These are phyloP conservation scores for Mastacembelus armatus DNA, from an alignment of 2,797 vertebrate genomes.

Conservation along the genomic window DNA sequence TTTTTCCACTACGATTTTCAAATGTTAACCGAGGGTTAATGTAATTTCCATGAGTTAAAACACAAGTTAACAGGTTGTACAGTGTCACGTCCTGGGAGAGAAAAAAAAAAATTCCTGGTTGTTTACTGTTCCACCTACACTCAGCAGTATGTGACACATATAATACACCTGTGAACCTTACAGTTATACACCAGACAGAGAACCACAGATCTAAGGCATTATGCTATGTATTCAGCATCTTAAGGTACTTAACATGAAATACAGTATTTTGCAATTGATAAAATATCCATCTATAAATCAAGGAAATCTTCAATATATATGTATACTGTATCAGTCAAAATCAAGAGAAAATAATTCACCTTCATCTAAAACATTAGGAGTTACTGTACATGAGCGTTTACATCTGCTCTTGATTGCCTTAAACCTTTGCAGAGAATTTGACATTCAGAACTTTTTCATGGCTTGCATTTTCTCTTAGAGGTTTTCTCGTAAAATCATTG, in stretches of 20 bases:
- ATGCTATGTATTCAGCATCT: constrained; percentile 93
- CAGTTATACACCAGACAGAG: constrained; percentile 90
- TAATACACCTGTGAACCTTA: constrained; percentile 88
- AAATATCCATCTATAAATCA: constrained; percentile 70
- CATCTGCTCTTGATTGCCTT: constrained; percentile 11
- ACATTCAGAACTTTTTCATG: constrained; percentile 76
- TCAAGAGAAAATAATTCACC: constrained; percentile 26
- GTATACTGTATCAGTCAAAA: constrained; percentile 6
- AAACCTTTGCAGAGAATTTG: constrained; percentile 62
- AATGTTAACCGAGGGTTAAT: neutral
- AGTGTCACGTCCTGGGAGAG: constrained; percentile 2
- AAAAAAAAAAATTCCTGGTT: constrained; percentile 45
- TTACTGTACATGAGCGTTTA: constrained; percentile 20
- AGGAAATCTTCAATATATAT: constrained; percentile 65
- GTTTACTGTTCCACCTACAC: constrained; percentile 69
- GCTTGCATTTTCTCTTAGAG: constrained; percentile 88
- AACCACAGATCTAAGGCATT: constrained; percentile 95
- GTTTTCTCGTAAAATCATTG: constrained; percentile 89
- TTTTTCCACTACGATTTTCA: neutral
- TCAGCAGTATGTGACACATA: constrained; percentile 90
- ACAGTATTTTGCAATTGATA: constrained; percentile 87
- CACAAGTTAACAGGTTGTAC: neutral
- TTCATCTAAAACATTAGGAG: constrained; percentile 33
- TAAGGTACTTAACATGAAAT: constrained; percentile 94
- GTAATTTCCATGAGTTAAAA: neutral